Evolutionary conservation across 2,797 vertebrate genomes (phyloP), one percentile per base, ranked within the genome.

Genomic region (Erethizon dorsatum): DNA sequence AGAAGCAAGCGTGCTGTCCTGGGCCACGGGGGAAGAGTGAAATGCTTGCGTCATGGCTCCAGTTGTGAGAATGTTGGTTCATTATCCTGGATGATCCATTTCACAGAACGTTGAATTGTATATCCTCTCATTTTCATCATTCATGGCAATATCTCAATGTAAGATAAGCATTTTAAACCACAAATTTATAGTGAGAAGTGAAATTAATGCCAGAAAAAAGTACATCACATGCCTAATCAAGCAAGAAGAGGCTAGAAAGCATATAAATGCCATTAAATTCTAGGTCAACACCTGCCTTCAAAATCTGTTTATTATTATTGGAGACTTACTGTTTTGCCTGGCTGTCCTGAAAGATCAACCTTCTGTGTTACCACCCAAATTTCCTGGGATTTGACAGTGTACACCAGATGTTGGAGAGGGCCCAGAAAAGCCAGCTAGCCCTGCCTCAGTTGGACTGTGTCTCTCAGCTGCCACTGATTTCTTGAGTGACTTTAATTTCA

Each of bases 121-220:
- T 45, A 37, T n/a, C 13, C 24, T 63, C 26, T 92, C 41, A 11
- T 71, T 54, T 31, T 54, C 26, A 26, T 91, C 6, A 69, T 65
- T 92, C 31, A 6, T 1, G 18, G 18, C 28, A 71, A 33, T 90
- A 52, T 47, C 52, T 54, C 69, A 77, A 91, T n/a, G 67, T 15
- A 86, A 17, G 37, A 37, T 2, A 63, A 45, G 24, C 11, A 54
- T 82, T 90, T 95, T 91, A 83, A 82, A 31, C 28, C 45, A 71
- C 61, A 83, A 41, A 90, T 67, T 59, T 92, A 59, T 73, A 45
- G 6, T 61, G 63, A 84, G 69, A 91, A 89, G 78, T 83, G 57
- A 85, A 86, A 56, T 75, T 50, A 26, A 41, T 92, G 82, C 69
- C 61, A 22, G 77, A 52, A 73, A 57, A 77, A 41, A 84, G 12